Evolutionary conservation across 1,140 invertebrate species (phyloP), one percentile per base, ranked within the genome.

Genomic region (Callitettix versicolor): DNA sequence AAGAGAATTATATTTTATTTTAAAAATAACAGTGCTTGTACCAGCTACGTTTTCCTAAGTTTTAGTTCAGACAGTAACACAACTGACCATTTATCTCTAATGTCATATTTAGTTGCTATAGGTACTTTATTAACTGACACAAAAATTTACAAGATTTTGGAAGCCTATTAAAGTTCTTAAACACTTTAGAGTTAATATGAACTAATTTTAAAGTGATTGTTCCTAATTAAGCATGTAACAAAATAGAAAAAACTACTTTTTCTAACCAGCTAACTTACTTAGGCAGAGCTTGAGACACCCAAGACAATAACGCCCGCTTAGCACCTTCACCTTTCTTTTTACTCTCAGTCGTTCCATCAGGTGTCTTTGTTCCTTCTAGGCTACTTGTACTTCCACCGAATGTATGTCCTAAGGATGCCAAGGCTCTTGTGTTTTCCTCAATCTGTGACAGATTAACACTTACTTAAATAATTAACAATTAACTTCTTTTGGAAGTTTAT

Each of bases 271-370:
- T 47, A 20, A 75, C 78, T 79, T 69, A 94, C 91, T 91, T 90
- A 65, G 91, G 89, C 62, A 97, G 73, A 21, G 90, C 86, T 67
- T 91, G 92, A 52, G 91, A 87, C 34, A 95, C 93, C 95, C 95
- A 98, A 63, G 91, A 86, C 44, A 98, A 71, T 30, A 98, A 73
- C 36, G 91, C 92, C 75, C 93, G 94, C 67, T 88, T 82, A 55
- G 91, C 92, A 44, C 91, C 88, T 68, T 89, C 87, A 84, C 85
- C 84, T 85, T 71, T 84, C 81, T 64, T 89, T 85, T 65, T 71
- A 56, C 67, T 71, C 59, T 55, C 54, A 14, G 30, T 83, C 84
- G 40, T 79, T 78, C 15, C 78, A 78, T 30, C 64, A 5, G 63
- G 63, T 2, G 82, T 82, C 11, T 72, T 68, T 7, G 71, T 69